Percentiles rank a stretch among this genome's conserved stretches.
These are phyloP conservation scores for Piaya cayana DNA, from an alignment of 2,113 vertebrate genomes.

Conservation along the genomic window DNA sequence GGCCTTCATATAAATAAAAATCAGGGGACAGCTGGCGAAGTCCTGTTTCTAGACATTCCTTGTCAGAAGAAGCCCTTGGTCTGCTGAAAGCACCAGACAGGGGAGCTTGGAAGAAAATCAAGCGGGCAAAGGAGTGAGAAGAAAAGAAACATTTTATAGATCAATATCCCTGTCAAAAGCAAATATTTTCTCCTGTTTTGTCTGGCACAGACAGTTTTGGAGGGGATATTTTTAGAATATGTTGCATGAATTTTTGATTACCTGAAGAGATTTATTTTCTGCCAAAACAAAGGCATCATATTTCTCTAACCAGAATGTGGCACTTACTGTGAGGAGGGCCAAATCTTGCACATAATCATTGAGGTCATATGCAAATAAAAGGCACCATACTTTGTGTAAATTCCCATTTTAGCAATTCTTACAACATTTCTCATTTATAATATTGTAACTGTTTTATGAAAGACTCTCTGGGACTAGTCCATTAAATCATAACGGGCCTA, in stretches of 20 bases:
- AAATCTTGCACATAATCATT: conserved; percentile 76
- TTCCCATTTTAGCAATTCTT: conserved; percentile 54
- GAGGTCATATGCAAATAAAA: conserved; percentile 70
- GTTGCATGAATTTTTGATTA: conserved; percentile 62
- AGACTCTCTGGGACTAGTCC: conserved; percentile 16
- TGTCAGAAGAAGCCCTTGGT: background rate
- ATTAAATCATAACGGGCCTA: background rate
- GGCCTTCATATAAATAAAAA: background rate
- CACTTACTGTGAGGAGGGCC: conserved; percentile 55
- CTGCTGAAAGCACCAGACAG: background rate
- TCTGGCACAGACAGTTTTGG: conserved; percentile 53
- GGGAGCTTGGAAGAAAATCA: conserved; percentile 18
- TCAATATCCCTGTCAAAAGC: conserved; percentile 47
- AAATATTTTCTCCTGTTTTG: conserved; percentile 58
- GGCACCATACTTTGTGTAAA: conserved; percentile 36
- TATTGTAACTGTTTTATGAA: conserved; percentile 23
- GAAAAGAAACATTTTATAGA: conserved; percentile 45
- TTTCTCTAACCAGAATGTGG: conserved; percentile 62
- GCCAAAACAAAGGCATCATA: conserved; percentile 53
- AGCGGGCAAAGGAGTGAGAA: background rate
- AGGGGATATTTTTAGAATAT: conserved; percentile 44
- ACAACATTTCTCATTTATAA: conserved; percentile 39
- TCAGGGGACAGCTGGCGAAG: background rate
- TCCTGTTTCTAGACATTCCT: background rate
- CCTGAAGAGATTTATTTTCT: conserved; percentile 66